These are phyloP conservation scores for Hydrolagus affinis DNA, from an alignment of 2,113 vertebrate genomes.

Conservation along the genomic window DNA sequence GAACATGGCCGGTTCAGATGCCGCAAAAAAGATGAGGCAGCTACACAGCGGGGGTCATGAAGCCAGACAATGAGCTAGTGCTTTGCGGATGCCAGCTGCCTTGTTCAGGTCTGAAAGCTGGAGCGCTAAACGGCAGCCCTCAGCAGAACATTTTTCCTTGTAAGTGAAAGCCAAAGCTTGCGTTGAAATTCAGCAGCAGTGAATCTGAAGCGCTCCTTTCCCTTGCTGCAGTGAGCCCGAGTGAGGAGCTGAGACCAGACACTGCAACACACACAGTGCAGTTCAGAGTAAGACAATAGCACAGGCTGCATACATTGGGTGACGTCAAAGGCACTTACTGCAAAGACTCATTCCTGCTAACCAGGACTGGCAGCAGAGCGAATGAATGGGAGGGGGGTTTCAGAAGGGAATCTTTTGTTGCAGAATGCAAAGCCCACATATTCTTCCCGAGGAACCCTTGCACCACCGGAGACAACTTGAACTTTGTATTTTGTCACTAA, in stretches of 20 bases:
- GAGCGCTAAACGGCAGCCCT: conserved; percentile 45
- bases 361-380: conserved; percentile 49
- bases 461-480: background rate
- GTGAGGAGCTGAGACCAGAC: conserved; percentile 53
- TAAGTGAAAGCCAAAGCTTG: conserved; percentile 36
- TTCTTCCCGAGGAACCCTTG: background rate
- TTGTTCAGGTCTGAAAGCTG: conserved; percentile 47
- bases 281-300: conserved; percentile 81
- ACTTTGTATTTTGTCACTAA: background rate
- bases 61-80: conserved; percentile 81
- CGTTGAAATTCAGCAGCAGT: conserved; percentile 52
- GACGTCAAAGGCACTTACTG: conserved; percentile 69
- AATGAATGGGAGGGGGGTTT: conserved; percentile 46
- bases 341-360: conserved; percentile 60
- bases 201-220: conserved; percentile 43
- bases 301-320: conserved; percentile 68
- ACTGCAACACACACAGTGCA: conserved; percentile 59
- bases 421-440: conserved; percentile 42
- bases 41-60: conserved; percentile 86
- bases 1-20: conserved; percentile 93
- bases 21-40: conserved; percentile 69
- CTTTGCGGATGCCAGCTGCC: conserved; percentile 72
- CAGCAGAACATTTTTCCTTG: conserved; percentile 41
- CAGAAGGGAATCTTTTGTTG: conserved; percentile 62
- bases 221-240: conserved; percentile 45